phyloP scores from a whole-genome alignment of 1,140 invertebrate genomes.

The Andricus grossulariae region DNA sequence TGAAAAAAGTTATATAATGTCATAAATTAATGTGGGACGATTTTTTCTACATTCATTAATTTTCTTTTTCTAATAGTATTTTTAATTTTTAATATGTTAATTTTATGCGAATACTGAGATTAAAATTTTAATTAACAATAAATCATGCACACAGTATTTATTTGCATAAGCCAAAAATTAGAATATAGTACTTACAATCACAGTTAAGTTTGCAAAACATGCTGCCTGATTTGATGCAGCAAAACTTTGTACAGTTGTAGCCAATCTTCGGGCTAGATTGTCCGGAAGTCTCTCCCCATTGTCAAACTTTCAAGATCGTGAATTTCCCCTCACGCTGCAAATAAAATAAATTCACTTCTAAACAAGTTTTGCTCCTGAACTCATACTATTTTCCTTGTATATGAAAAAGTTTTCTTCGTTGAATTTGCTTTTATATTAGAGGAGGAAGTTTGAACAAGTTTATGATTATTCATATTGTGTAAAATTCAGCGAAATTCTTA shows the following conservation, averaged over 20 bases:
- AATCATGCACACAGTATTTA: too few species aligned
- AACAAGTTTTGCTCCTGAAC: constrained; percentile 23
- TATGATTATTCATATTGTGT: neutral
- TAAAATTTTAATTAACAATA: too few species aligned
- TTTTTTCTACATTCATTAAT: neutral
- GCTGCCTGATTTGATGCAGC: neutral
- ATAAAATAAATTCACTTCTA: constrained; percentile 31
- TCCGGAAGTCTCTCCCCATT: constrained; percentile 27
- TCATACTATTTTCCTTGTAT: constrained; percentile 5
- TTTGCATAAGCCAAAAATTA: too few species aligned
- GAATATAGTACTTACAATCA: too few species aligned
- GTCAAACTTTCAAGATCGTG: constrained; percentile 31
- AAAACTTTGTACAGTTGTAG: constrained; percentile 12
- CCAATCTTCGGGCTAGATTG: constrained; percentile 20
- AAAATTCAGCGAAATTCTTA: too few species aligned
- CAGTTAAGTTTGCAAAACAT: constrained; percentile 18
- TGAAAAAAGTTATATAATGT: neutral
- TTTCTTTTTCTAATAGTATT: neutral
- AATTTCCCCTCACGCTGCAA: constrained; percentile 10
- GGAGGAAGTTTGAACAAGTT: neutral
- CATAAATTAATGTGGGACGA: neutral
- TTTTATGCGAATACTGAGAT: too few species aligned
- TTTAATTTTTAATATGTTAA: too few species aligned
- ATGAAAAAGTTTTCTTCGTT: constrained; percentile 23
- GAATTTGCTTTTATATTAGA: neutral